Base-by-base conservation (phyloP, 2,113 vertebrate genomes). In the Platichthys stellatus region DNA sequence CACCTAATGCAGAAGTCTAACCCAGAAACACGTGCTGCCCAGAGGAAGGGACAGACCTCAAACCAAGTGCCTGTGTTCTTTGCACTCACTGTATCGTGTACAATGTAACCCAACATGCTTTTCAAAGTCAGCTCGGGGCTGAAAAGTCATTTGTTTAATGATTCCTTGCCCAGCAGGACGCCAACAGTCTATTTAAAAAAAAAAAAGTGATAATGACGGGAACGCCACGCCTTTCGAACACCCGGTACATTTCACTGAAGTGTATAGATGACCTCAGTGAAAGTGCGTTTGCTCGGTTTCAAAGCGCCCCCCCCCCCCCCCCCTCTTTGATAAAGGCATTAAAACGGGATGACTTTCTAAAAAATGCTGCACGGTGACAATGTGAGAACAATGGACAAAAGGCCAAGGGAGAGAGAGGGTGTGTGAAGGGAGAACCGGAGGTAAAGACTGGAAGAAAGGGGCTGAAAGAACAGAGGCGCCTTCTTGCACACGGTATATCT, bases 81-180 rank as follows among this genome's bases (percentile, higher is more conserved):
- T 88, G 81, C 81, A 75, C 80, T 83, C 74, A 83, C 63, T 81
- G 85, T 58, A 58, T 26, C 14, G 14, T 87, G 54, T 87, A 86
- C 82, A 17, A 31, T 1, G 28, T 28, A 28, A 31, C 31, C 31
- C 31, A 5, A 82, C 77, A 76, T 90, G 85, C 84, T 90, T 90
- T 88, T 90, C 92, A 90, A 90, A 91, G 91, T 93, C 91, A 91
- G 86, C 86, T 88, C 45, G 60, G 66, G 88, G 86, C 85, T 85
- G 85, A 92, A 92, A 90, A 92, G 91, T 87, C 91, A 93, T 94
- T 93, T 93, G 88, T 93, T 89, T 91, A 94, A 94, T 93, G 83
- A 80, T 92, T 90, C 90, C 90, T 66, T 66, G 72, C 91, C 80
- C 93, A 93, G 92, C 86, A 90, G 87, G 91, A 89, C 76, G 81